A percentile compares a stretch with the other conserved stretches of the same genome.
Evolutionary conservation across 2,113 vertebrate genomes (phyloP).

Genomic region (Hippocampus comes): DNA sequence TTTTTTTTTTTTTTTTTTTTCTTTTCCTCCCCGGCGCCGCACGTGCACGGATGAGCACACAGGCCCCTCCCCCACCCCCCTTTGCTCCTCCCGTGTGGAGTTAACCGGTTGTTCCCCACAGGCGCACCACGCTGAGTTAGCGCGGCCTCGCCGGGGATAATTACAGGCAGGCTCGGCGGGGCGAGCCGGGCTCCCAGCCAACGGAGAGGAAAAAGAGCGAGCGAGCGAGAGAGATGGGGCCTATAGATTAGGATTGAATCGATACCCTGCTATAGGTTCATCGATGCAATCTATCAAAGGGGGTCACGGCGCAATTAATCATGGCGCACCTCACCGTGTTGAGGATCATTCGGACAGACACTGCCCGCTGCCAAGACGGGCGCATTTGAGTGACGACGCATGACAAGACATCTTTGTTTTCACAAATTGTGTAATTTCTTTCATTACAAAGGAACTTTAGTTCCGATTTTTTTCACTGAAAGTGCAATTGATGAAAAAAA

Average conservation of each 20-base stretch:
- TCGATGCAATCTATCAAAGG: constrained; percentile 60
- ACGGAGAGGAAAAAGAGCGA: constrained; percentile 11
- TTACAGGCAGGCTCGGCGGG: constrained; percentile 68
- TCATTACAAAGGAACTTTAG: not conserved
- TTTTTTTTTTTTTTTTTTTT: constrained; percentile 5
- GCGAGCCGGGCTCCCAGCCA: constrained; percentile 60
- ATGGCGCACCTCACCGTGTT: not conserved
- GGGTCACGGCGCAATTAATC: constrained; percentile 14
- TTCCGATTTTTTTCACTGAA: not conserved
- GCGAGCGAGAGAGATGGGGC: constrained; percentile 22
- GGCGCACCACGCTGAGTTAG: constrained; percentile 70
- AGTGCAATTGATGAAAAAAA: too few species aligned
- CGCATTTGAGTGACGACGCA: not conserved
- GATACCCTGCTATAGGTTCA: constrained; percentile 54
- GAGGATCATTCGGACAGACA: not conserved
- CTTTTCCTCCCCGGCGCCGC: not conserved
- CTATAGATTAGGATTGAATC: constrained; percentile 65
- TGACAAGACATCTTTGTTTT: not conserved
- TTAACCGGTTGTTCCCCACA: constrained; percentile 64
- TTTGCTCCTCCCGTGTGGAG: constrained; percentile 47
- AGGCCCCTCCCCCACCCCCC: constrained; percentile 10
- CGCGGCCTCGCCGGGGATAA: constrained; percentile 71
- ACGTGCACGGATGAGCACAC: not conserved
- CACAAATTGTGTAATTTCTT: not conserved
- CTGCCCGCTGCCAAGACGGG: not conserved